These are phyloP conservation scores for Paralichthys olivaceus DNA, from an alignment of 2,113 vertebrate genomes.

Conservation along the genomic window DNA sequence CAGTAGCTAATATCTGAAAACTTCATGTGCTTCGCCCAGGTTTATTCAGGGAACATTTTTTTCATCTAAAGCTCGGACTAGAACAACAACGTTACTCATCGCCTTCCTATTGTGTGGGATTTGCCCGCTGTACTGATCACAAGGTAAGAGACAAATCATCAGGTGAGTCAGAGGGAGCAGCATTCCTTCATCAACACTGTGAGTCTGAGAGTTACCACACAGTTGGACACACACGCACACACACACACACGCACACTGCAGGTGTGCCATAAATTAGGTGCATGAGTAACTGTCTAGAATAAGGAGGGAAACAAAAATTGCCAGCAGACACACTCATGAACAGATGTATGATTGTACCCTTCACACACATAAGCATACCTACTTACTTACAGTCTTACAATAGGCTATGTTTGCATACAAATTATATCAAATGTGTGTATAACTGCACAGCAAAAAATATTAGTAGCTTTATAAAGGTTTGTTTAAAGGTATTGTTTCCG, in stretches of 20 bases:
- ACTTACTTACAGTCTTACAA: not conserved
- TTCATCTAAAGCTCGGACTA: slow-evolving; percentile 14
- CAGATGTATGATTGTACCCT: slow-evolving; percentile 56
- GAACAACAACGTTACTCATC: slow-evolving; percentile 40
- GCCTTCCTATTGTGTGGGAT: slow-evolving; percentile 58
- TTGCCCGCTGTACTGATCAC: slow-evolving; percentile 62
- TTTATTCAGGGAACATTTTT: slow-evolving; percentile 10
- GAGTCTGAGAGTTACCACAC: slow-evolving; percentile 60
- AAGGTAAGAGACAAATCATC: slow-evolving; percentile 71
- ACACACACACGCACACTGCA: slow-evolving; percentile 61
- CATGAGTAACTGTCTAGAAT: slow-evolving; percentile 79
- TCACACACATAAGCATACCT: slow-evolving; percentile 21
- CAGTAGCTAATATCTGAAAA: not conserved
- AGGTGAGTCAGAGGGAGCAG: slow-evolving; percentile 78
- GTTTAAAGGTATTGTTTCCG: not conserved
- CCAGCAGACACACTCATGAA: slow-evolving; percentile 57
- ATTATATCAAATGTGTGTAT: not conserved
- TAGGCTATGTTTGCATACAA: too few species aligned
- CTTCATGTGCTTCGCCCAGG: not conserved
- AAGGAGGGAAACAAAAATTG: slow-evolving; percentile 37
- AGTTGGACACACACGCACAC: slow-evolving; percentile 34
- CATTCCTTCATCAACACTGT: slow-evolving; percentile 73
- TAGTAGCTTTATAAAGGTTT: not conserved
- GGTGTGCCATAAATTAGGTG: slow-evolving; percentile 80
- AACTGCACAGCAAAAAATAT: slow-evolving; percentile 4